Percentiles rank a stretch among this genome's conserved stretches.
phyloP scores from a whole-genome alignment of 1,140 invertebrate genomes.

The Dreissena polymorpha region DNA sequence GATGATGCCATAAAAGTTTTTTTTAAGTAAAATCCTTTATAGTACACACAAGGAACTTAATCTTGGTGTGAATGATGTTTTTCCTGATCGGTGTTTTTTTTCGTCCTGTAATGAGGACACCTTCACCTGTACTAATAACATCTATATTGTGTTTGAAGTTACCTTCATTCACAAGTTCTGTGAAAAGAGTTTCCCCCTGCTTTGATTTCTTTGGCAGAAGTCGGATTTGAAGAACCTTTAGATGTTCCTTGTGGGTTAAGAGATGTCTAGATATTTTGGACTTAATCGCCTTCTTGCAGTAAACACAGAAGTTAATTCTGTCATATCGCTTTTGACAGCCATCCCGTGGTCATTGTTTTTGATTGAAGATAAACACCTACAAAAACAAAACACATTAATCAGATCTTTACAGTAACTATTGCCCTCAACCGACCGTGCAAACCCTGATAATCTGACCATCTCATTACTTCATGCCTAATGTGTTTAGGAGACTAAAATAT shows the following conservation, averaged over 20 bases:
- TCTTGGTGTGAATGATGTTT: constrained; percentile 22
- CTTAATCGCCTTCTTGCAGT: constrained; percentile 46
- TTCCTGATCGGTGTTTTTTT: constrained; percentile 7
- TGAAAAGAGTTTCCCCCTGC: constrained; percentile 31
- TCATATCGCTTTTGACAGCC: constrained; percentile 55
- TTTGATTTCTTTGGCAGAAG: constrained; percentile 52
- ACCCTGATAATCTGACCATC: too few relatives aligned
- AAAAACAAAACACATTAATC: not conserved
- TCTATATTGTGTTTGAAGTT: constrained; percentile 51
- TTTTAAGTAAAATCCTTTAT: constrained; percentile 45
- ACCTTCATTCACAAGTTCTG: constrained; percentile 39
- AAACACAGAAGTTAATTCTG: constrained; percentile 54
- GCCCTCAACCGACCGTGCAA: too few relatives aligned
- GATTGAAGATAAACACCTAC: constrained; percentile 12
- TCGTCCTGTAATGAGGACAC: constrained; percentile 36
- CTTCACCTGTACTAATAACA: constrained; percentile 45
- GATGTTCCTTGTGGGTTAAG: constrained; percentile 44
- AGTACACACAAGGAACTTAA: constrained; percentile 45
- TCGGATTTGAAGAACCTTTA: constrained; percentile 36
- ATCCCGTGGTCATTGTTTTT: constrained; percentile 42
- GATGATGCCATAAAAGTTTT: constrained; percentile 39
- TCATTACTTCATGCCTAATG: too few relatives aligned
- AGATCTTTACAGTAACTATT: too few relatives aligned
- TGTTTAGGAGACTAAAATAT: too few relatives aligned
- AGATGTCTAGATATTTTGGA: constrained; percentile 53